phyloP scores from a whole-genome alignment of 2,888 invertebrate genomes.

The Abrostola tripartita region DNA sequence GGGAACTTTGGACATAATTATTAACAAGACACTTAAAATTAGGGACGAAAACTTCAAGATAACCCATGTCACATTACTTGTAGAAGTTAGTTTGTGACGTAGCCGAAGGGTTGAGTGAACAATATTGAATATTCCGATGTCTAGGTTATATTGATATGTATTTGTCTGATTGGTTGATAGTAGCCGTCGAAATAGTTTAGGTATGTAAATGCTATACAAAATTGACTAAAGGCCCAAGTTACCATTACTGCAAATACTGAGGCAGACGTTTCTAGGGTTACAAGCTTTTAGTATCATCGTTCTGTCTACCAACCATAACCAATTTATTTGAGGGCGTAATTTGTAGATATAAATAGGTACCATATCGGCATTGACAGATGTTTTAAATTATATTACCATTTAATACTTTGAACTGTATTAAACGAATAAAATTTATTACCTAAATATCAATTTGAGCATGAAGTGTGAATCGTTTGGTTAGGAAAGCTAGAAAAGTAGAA shows the following conservation, averaged over 20 bases:
- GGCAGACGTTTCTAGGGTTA: background rate
- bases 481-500: too few species aligned
- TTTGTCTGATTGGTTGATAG: background rate
- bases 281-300: background rate
- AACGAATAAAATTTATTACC: too few species aligned
- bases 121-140: slow-evolving; percentile 38
- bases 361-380: too few species aligned
- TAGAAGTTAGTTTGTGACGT: slow-evolving; percentile 52
- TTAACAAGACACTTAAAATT: slow-evolving; percentile 67
- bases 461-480: too few species aligned
- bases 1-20: slow-evolving; percentile 61
- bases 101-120: slow-evolving; percentile 20
- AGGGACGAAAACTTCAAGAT: slow-evolving; percentile 55
- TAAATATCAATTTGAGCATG: too few species aligned
- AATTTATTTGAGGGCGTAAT: too few species aligned
- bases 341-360: too few species aligned
- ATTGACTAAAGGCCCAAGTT: background rate
- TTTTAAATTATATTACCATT: too few species aligned
- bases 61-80: slow-evolving; percentile 62
- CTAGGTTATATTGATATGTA: slow-evolving; percentile 16
- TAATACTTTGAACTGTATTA: too few species aligned
- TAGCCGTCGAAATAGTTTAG: slow-evolving; percentile 4
- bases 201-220: background rate
- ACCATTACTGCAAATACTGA: background rate
- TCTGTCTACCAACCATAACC: background rate